Evolutionary conservation across 37 sponge, comb jelly and placozoan species (phyloP), one percentile per base, ranked within the genome.

Genomic region (Hexactinellida sp.): DNA sequence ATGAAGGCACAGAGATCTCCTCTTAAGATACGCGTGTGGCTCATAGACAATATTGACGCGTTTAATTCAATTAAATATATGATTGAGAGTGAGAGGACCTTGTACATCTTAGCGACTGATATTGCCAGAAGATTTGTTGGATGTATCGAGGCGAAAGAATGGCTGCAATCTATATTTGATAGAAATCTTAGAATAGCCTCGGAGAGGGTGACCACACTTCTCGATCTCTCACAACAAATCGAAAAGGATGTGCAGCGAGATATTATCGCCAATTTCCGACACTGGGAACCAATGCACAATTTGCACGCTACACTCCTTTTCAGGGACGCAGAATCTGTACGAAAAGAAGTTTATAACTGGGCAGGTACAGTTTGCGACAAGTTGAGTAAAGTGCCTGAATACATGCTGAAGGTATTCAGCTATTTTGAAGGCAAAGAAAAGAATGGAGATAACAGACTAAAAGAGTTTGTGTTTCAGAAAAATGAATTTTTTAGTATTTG

Each of bases 261-360:
- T 21, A 28, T n/a, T n/a, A 63, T 63, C 21, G 30, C 21, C 32
- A 63, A 10, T 25, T 63, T 63, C 34, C 25, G 30, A 63, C 3
- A 23, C 76, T 63, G 76, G 76, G 76, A 63, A 28, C 47, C 47
- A 13, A 41, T 41, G 5, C 10, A 13, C 47, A 63, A n/a, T 10
- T n/a, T 63, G 1, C 76, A 63, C 13, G 30, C 76, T n/a, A 63
- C 34, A 10, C 5, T 63, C 5, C 21, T 32, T 3, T 63, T 63
- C 76, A 63, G 13, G 34, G 76, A 63, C 3, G 32, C 28, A 63
- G 76, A 63, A 32, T 10, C 32, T 5, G 34, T 63, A 63, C 76
- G 76, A 63, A 63, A 63, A 63, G 76, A 63, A n/a, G 76, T 63
- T 7, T 63, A 63, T 23, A 10, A 63, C 28, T 63, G 76, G 76